Evolutionary conservation across 1,140 invertebrate species (phyloP), one percentile per base, ranked within the genome.

Genomic region (Conus betulinus): DNA sequence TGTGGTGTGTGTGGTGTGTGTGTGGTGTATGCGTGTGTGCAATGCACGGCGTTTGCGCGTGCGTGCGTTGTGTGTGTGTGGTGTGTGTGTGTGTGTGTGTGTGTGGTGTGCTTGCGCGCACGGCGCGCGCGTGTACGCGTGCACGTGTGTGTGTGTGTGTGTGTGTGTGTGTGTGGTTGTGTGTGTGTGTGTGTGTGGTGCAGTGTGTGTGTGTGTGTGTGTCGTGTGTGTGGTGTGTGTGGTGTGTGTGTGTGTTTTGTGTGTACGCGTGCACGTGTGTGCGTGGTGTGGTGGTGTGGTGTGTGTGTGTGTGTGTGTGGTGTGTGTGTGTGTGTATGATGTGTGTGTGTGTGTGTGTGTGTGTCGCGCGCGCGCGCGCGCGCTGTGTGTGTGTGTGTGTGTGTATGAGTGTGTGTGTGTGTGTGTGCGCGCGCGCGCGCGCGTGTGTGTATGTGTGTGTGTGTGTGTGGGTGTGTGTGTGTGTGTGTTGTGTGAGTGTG

Each of bases 151-250:
- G 67, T 71, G 67, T 71, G 67, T 71, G 67, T 71, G 67, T 71
- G 67, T 71, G 67, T 71, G 67, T 71, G 67, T 71, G 67, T 63
- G 60, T 63, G 60, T 63, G 60, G n/a, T n/a, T 63, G 60, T 63
- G 60, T 63, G 60, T 63, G 60, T 63, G 60, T 63, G 60, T 63
- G 60, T 63, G 60, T 63, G 60, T 63, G 60, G 60, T 63, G 1
- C n/a, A n/a, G 57, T 15, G 57, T 60, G 57, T 15, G 57, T 60
- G 57, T 60, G 57, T 60, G 8, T 60, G 8, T 15, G 57, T 60
- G 57, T 60, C 1, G 0, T 20, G 60, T 63, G 60, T 63, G 60
- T 23, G 67, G 67, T 71, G 67, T 7, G 67, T n/a, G 67, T 71
- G 67, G 67, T 71, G 67, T 20, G 67, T n/a, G 67, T 20, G 67